Evolutionary conservation across 2,113 vertebrate species (phyloP), one percentile per base, ranked within the genome.

Genomic region (Narcine bancroftii): DNA sequence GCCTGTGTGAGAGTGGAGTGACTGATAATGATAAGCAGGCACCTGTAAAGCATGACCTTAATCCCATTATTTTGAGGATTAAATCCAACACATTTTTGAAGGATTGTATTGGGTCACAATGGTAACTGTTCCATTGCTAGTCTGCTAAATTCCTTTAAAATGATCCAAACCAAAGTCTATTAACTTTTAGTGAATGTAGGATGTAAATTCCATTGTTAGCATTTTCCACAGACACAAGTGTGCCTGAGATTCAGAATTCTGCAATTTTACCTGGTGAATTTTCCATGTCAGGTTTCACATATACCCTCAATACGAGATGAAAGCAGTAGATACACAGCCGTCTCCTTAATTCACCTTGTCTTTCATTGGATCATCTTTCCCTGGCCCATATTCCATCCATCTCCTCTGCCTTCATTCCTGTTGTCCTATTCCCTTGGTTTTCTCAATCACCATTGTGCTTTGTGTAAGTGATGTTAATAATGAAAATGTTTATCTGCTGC

Each of bases 91-190:
- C 56, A 36, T 87, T n/a, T 60, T 87, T 60, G 21, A 36, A 87
- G 81, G 81, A 60, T 87, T 87, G 53, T 60, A 87, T n/a, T 36
- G 81, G 81, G 81, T 87, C 6, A n/a, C 81, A 36, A 56, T 36
- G 33, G 50, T 53, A n/a, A 87, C 53, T 87, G 53, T 60, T 87
- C 33, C 53, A 87, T 87, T 87, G 81, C 53, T 87, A 83, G 47
- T 83, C 79, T 33, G 47, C 79, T 83, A 53, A 83, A n/a, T 50
- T 47, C 47, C 50, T 60, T 56, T 36, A 36, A 60, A 60, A 87
- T 60, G 56, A n/a, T 60, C n/a, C 50, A 87, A 87, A 87, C 81
- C 81, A 87, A 87, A 87, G 81, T 60, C n/a, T n/a, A 87, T 87
- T 87, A 87, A 87, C 33, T n/a, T 60, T 60, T 56, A 87, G 53